phyloP scores from a whole-genome alignment of 2,888 invertebrate species.

The Agriopis leucophaearia region DNA sequence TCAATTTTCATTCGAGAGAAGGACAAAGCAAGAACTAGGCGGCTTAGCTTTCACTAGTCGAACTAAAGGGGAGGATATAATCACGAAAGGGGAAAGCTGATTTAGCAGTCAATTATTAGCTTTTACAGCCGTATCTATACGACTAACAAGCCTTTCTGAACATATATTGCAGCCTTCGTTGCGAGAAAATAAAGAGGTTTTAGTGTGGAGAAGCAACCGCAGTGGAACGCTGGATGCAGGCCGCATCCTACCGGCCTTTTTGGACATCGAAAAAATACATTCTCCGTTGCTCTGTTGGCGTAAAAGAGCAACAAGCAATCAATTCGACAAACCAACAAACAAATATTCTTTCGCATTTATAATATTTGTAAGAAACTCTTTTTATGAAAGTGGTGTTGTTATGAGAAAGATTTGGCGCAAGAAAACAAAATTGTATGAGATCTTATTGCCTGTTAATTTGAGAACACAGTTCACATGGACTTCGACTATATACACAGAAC shows the following conservation, averaged over 20 bases:
- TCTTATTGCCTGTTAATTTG: not conserved
- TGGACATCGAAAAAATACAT: no score
- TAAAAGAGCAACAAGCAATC: no score
- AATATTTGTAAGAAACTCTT: no score
- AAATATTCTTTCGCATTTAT: no score
- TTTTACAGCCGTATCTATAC: not conserved
- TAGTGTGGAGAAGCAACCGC: no score
- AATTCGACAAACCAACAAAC: no score
- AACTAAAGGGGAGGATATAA: slow-evolving; percentile 21
- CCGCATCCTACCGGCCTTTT: no score
- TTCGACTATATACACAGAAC: not conserved
- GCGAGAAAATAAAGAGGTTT: slow-evolving; percentile 15
- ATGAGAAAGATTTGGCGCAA: not conserved
- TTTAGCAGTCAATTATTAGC: slow-evolving; percentile 38
- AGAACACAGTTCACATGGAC: not conserved
- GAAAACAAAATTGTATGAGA: not conserved
- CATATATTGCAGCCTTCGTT: slow-evolving; percentile 23
- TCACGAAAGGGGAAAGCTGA: slow-evolving; percentile 33
- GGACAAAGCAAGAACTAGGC: not conserved
- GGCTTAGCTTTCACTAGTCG: slow-evolving; percentile 30
- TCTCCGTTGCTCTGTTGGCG: no score
- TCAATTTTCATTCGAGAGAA: no score
- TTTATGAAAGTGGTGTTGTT: not conserved
- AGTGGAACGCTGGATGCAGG: no score
- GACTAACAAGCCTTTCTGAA: slow-evolving; percentile 9